Evolutionary conservation across 2,113 vertebrate species (phyloP).

Genomic region (Datnioides undecimradiatus): DNA sequence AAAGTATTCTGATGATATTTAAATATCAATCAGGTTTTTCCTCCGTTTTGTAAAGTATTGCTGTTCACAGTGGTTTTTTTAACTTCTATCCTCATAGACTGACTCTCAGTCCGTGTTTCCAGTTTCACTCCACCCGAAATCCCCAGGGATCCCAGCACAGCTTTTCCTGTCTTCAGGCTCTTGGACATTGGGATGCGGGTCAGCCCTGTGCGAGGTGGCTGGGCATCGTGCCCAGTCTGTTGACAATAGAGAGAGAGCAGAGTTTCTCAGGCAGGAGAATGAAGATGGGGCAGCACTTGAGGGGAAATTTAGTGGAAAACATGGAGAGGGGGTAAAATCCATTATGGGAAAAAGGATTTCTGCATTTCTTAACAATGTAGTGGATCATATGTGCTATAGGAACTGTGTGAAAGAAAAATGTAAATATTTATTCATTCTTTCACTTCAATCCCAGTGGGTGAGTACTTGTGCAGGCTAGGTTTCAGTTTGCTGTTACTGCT

Average conservation of each 20-base stretch:
- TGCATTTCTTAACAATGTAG: constrained; percentile 45
- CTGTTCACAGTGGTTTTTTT: constrained; percentile 91
- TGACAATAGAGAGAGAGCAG: constrained; percentile 68
- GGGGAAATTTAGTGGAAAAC: constrained; percentile 2
- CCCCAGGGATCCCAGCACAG: constrained; percentile 90
- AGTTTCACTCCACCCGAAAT: constrained; percentile 91
- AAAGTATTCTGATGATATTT: background rate
- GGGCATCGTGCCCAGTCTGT: constrained; percentile 91
- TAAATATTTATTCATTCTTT: constrained; percentile 61
- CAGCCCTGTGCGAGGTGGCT: constrained; percentile 87
- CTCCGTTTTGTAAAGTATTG: constrained; percentile 87
- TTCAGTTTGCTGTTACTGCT: constrained; percentile 36
- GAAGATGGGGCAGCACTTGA: constrained; percentile 27
- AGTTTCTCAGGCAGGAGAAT: constrained; percentile 45
- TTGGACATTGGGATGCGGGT: constrained; percentile 99
- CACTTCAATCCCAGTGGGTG: background rate
- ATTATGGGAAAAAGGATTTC: constrained; percentile 28
- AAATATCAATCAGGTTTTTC: constrained; percentile 88
- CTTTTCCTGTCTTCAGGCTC: constrained; percentile 98
- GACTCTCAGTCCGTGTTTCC: constrained; percentile 93
- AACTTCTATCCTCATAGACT: constrained; percentile 97
- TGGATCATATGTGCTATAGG: constrained; percentile 17
- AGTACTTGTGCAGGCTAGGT: constrained; percentile 8
- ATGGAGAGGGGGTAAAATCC: constrained; percentile 11
- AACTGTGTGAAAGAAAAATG: constrained; percentile 46